These are phyloP conservation scores for Phocoena phocoena DNA, from an alignment of 2,113 vertebrate species.

Conservation along the genomic window DNA sequence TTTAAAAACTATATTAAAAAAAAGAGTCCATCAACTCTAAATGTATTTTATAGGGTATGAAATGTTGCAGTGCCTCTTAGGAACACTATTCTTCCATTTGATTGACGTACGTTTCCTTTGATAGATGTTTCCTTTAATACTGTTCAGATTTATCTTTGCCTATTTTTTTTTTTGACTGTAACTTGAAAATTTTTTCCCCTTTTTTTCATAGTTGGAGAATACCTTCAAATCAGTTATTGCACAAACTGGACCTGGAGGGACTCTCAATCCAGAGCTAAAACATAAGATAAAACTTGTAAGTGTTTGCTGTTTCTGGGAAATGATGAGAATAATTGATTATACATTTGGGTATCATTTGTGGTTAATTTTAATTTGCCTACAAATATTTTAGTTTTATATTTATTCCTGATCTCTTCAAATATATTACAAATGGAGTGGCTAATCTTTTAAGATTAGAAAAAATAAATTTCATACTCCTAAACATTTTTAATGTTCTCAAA, in stretches of 20 bases:
- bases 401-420: neutral
- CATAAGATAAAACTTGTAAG: conserved; percentile 88
- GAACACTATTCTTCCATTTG: neutral
- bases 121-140: neutral
- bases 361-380: conserved; percentile 14
- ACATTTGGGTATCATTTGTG: neutral
- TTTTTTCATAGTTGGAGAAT: conserved; percentile 86
- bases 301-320: conserved; percentile 45
- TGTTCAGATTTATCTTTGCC: conserved; percentile 24
- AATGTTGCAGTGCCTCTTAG: neutral
- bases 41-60: neutral
- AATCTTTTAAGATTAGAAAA: conserved; percentile 29
- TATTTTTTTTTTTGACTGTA: neutral
- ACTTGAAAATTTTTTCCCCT: conserved; percentile 27
- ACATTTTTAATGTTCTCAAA: neutral
- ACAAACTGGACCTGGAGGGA: conserved; percentile 87
- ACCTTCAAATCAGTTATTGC: conserved; percentile 86
- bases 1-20: no score
- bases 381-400: conserved; percentile 24
- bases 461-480: neutral
- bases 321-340: neutral
- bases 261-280: conserved; percentile 87
- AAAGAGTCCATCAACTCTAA: neutral
- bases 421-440: neutral
- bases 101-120: neutral